Base-by-base conservation (phyloP, 2,113 vertebrate species). In the Protobothrops flavoviridis region DNA sequence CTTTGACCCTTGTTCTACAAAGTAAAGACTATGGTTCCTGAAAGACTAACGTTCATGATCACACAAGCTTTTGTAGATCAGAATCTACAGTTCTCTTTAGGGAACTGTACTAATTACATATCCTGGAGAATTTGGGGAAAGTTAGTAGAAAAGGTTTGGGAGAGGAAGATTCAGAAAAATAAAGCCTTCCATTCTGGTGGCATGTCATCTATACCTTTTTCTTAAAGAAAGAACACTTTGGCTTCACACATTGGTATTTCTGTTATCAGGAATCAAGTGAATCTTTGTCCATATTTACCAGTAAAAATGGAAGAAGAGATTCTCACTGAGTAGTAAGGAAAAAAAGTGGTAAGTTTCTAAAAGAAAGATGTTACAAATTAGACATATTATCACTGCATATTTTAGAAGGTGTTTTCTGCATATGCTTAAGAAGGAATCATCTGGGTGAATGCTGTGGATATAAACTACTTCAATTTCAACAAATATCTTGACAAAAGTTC, bases 91-190 rank as follows among this genome's bases (percentile, higher is more conserved):
- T 5, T 92, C 93, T 93, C 87, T 86, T 52, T 85, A 59, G 90
- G 55, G 86, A 95, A 85, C 90, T 52, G 90, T 94, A 89, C 90
- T 95, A 90, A 94, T 91, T 91, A 69, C 94, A 94, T 56, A 8
- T 89, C 55, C 1, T 29, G 24, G 45, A n/a, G 91, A 93, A 74
- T 69, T 7, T 15, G 13, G 48, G 39, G 39, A 89, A 94, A 69
- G 61, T 23, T 24, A 0, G 1, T 0, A 89, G 94, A 91, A 91
- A 39, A 23, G 92, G 93, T 93, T 55, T 88, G 33, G 15, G 64
- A 43, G 56, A 43, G 48, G 45, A 2, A 88, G 91, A 57, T 1
- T 85, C 11, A 11, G 23, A 57, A 61, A 87, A 64, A 15, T 50
- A 23, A 29, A 61, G 23, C 33, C 85, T 90, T 48, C 2, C 45